A percentile compares a stretch with the other conserved stretches of the same genome.
Evolutionary conservation across 2,888 invertebrate species (phyloP).

Genomic region (Rhagium mordax): DNA sequence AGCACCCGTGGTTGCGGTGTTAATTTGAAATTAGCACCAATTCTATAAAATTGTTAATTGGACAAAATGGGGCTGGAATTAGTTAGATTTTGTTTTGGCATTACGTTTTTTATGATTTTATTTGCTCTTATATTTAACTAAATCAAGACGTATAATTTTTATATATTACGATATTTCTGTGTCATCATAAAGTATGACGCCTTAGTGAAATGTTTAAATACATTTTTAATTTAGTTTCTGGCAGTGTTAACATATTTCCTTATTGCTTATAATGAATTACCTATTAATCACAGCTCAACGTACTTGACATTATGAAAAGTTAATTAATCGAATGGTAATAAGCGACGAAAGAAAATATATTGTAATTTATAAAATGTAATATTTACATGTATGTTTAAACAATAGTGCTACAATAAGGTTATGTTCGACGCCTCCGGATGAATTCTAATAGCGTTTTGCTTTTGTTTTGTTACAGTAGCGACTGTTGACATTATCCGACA

Average conservation of each 20-base stretch:
- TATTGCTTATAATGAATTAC: slow-evolving; percentile 18
- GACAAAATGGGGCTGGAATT: too few species aligned
- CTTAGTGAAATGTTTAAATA: not conserved
- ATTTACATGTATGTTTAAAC: slow-evolving; percentile 45
- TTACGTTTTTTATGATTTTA: too few species aligned
- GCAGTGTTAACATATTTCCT: slow-evolving; percentile 6
- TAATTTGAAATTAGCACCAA: too few species aligned
- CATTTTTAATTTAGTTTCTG: not conserved
- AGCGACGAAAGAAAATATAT: slow-evolving; percentile 31
- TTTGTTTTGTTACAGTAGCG: slow-evolving; percentile 34
- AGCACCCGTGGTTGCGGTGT: too few species aligned
- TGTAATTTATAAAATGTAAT: slow-evolving; percentile 26
- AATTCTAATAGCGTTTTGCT: slow-evolving; percentile 26
- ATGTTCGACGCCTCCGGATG: slow-evolving; percentile 39
- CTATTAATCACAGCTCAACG: slow-evolving; percentile 23
- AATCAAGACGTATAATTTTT: too few species aligned
- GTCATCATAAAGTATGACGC: not conserved
- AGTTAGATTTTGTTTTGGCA: too few species aligned
- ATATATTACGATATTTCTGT: not conserved
- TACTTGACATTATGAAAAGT: slow-evolving; percentile 45
- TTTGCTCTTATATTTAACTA: too few species aligned
- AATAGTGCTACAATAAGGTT: slow-evolving; percentile 49
- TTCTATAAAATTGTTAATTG: too few species aligned
- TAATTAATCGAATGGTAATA: slow-evolving; percentile 41
- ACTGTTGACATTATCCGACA: slow-evolving; percentile 36